phyloP scores from a whole-genome alignment of 2,797 vertebrate species.

The Rhinella marina region DNA sequence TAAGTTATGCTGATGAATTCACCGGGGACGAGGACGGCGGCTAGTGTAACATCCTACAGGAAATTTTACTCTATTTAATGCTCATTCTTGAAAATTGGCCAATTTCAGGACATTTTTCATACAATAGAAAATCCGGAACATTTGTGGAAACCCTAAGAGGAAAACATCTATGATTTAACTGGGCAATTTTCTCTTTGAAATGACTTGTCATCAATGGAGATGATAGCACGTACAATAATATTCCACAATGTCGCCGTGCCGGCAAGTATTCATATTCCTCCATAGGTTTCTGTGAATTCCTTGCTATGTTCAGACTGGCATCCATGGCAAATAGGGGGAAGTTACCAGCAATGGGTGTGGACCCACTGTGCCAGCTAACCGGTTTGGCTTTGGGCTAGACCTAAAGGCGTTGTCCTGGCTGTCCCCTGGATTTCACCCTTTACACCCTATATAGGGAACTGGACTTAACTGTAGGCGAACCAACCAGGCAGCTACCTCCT shows the following conservation, averaged over 20 bases:
- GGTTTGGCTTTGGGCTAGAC: no score
- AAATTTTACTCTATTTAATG: not conserved
- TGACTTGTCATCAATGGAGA: not conserved
- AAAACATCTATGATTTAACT: constrained; percentile 22
- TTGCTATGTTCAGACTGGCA: no score
- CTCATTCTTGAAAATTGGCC: constrained; percentile 8
- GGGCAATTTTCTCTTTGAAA: constrained; percentile 14
- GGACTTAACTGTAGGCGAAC: no score
- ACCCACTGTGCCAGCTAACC: no score
- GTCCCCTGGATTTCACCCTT: no score
- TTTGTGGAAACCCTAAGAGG: not conserved
- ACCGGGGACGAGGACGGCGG: not conserved
- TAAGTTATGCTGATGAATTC: not conserved
- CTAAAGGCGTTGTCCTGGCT: no score
- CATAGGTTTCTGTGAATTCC: not conserved
- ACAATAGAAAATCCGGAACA: not conserved
- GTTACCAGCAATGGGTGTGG: no score
- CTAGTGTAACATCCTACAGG: not conserved
- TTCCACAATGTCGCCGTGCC: not conserved
- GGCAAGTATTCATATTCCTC: not conserved
- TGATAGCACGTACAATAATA: not conserved
- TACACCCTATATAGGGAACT: no score
- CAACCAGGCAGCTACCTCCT: no score
- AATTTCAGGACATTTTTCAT: constrained; percentile 20
- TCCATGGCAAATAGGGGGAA: no score